Evolutionary conservation across 2,888 invertebrate genomes (phyloP), one percentile per base, ranked within the genome.

Genomic region (Sphaerophoria rueppellii): DNA sequence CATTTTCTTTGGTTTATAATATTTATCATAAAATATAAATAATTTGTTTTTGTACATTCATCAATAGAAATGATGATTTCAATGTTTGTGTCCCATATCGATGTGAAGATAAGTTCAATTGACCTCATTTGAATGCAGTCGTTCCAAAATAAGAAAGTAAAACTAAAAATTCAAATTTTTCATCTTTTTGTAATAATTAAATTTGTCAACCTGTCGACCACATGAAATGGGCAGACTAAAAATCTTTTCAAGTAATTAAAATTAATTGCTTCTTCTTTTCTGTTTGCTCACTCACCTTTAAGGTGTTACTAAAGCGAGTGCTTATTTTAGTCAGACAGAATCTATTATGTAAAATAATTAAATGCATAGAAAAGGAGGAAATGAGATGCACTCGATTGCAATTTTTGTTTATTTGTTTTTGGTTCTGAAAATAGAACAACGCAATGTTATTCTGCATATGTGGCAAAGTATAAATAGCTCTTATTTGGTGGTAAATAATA

Each of bases 381-480:
- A 78, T 78, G 63, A 82, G 69, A 82, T 73, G 78, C 63, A 73
- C 72, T 78, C 73, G 73, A 78, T 73, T 72, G 77, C 77, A 82
- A 73, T 24, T 78, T 69, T 73, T 78, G 61, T 55, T 12, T 40
- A 35, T 35, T 0, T 61, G 65, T 35, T 0, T 61, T 67, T 50
- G 67, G 61, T 58, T 82, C 72, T 82, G 73, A 82, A 78, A 73
- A 63, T 82, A 82, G 63, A 37, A 57, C 82, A 77, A 82, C 82
- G 82, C 82, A 82, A 63, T 78, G 82, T 70, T 63, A 78, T 72
- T 82, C 60, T 82, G 82, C 82, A 78, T 82, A 78, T 82, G 82
- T 73, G 73, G 78, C 63, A 35, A 78, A 37, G 55, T 82, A 78
- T 73, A 82, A 82, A 82, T 82, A 82, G 82, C 43, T 72, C 77